Evolutionary conservation across 35 echinoderm and acorn worm species (phyloP).

Genomic region (Antedon bifida): DNA sequence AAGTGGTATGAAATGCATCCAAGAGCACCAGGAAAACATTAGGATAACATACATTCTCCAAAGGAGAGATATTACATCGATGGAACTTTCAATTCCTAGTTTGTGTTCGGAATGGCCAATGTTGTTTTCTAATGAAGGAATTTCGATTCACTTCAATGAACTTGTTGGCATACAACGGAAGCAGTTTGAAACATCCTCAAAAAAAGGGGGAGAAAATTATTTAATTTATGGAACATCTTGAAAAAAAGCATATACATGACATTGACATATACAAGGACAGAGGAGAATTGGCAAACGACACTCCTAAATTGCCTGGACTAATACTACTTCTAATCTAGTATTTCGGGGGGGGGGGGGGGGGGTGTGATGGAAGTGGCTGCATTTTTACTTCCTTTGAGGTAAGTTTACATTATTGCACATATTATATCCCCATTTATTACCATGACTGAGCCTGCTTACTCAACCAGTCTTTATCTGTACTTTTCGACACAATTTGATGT

Average conservation of each 20-base stretch:
- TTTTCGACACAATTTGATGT: too few relatives aligned
- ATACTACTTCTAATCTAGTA: slow-evolving; percentile 8
- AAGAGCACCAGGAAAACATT: neutral
- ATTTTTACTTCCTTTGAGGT: slow-evolving; percentile 8
- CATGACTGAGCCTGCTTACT: too few relatives aligned
- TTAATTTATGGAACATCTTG: neutral
- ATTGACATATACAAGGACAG: neutral
- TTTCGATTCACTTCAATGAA: slow-evolving; percentile 6
- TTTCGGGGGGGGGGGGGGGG: neutral
- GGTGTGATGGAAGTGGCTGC: too few relatives aligned
- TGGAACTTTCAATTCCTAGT: neutral
- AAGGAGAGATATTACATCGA: slow-evolving; percentile 1
- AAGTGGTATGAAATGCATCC: neutral
- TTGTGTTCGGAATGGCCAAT: slow-evolving; percentile 4
- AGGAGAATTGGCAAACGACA: slow-evolving; percentile 12
- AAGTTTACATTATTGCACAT: too few relatives aligned
- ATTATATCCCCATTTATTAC: too few relatives aligned
- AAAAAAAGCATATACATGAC: neutral
- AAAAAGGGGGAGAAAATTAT: slow-evolving; percentile 5
- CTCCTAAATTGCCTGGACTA: neutral
- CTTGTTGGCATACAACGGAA: neutral
- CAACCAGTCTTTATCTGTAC: too few relatives aligned
- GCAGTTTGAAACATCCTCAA: neutral
- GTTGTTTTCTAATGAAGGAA: neutral
- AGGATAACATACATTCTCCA: slow-evolving; percentile 5